phyloP scores from a whole-genome alignment of 2,797 vertebrate genomes.

The Anguilla anguilla region DNA sequence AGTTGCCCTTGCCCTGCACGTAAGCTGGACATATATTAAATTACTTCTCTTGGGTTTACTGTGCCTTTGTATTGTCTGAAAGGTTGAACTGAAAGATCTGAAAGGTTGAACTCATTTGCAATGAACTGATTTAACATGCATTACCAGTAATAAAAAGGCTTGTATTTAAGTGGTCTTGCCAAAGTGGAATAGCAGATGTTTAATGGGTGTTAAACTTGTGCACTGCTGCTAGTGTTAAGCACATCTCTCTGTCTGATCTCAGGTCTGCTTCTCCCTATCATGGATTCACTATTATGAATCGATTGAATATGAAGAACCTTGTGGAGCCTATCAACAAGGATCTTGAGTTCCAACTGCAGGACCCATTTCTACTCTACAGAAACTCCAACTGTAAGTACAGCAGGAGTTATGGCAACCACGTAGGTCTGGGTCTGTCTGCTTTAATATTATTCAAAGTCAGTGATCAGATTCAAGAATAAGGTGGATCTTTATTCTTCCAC shows the following conservation, averaged over 20 bases:
- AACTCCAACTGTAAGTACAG: constrained; percentile 90
- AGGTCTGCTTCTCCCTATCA: constrained; percentile 94
- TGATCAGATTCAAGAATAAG: not conserved
- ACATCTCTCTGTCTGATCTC: constrained; percentile 37
- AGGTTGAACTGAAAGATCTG: not conserved
- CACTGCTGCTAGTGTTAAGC: not conserved
- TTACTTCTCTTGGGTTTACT: not conserved
- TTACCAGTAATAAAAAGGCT: not conserved
- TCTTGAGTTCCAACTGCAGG: constrained; percentile 95
- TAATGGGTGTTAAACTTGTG: not conserved
- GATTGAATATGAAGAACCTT: constrained; percentile 90
- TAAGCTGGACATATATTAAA: not conserved
- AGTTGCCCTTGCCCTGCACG: not conserved
- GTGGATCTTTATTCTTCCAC: not conserved
- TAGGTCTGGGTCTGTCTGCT: not conserved
- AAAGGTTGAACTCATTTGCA: not conserved
- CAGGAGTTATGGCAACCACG: not conserved
- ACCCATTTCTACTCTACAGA: constrained; percentile 95
- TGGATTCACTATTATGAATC: constrained; percentile 98
- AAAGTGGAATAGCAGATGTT: not conserved
- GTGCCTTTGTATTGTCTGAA: not conserved
- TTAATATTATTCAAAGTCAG: not conserved
- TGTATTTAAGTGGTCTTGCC: not conserved
- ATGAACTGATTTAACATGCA: not conserved
- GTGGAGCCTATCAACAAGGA: constrained; percentile 98